Evolutionary conservation across 2,888 invertebrate genomes (phyloP).

Genomic region (Hyppa rectilinea): DNA sequence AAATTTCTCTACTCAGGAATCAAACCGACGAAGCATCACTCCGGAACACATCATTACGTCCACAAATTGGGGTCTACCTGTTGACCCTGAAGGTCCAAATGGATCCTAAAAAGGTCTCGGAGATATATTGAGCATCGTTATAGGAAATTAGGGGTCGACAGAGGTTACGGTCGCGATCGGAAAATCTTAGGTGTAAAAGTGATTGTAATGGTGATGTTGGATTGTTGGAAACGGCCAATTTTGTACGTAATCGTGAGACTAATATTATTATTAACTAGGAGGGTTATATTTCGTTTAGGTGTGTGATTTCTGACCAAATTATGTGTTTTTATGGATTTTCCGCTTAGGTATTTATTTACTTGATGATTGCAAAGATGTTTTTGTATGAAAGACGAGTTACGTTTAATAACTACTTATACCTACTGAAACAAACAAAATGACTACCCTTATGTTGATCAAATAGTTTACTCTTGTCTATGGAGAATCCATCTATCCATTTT

Average conservation of each 20-base stretch:
- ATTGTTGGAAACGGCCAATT: neutral
- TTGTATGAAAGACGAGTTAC: too few species aligned
- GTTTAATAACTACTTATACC: too few species aligned
- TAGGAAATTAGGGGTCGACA: constrained; percentile 59
- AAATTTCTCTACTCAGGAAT: constrained; percentile 54
- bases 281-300: neutral
- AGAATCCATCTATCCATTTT: too few species aligned
- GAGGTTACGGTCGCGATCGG: constrained; percentile 35
- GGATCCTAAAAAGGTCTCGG: constrained; percentile 51
- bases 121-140: constrained; percentile 63
- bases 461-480: too few species aligned
- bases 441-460: too few species aligned
- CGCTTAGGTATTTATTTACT: neutral
- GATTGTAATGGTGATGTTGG: constrained; percentile 23
- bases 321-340: neutral
- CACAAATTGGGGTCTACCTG: constrained; percentile 68
- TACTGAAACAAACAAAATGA: neutral
- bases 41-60: constrained; percentile 64
- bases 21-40: constrained; percentile 57
- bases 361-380: neutral
- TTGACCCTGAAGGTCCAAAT: constrained; percentile 60
- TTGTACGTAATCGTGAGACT: neutral
- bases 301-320: neutral
- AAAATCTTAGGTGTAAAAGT: constrained; percentile 40
- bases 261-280: too few species aligned